A percentile compares a stretch with the other conserved stretches of the same genome.
These are phyloP conservation scores for Mizuhopecten yessoensis DNA, from an alignment of 1,140 invertebrate genomes.

Conservation along the genomic window DNA sequence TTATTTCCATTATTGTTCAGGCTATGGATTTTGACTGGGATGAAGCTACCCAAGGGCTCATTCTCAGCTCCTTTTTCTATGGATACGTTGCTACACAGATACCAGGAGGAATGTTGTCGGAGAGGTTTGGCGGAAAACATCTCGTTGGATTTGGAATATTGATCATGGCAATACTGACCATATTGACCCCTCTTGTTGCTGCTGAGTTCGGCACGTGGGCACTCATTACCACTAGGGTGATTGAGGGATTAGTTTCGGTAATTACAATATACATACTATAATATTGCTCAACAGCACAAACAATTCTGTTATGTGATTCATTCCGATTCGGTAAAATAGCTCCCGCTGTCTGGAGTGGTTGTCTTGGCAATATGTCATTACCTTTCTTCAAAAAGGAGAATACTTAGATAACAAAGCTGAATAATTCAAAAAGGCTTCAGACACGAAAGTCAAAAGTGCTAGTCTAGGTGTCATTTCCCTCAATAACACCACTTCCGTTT, in stretches of 20 bases:
- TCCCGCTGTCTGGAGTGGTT: too few relatives aligned
- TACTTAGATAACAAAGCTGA: too few relatives aligned
- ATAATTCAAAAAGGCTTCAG: too few relatives aligned
- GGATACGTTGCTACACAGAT: slow-evolving; percentile 87
- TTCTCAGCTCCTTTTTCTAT: slow-evolving; percentile 94
- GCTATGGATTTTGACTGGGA: slow-evolving; percentile 91
- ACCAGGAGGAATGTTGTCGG: slow-evolving; percentile 88
- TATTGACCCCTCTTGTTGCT: slow-evolving; percentile 91
- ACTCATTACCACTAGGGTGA: slow-evolving; percentile 85
- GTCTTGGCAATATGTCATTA: too few relatives aligned
- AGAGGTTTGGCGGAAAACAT: slow-evolving; percentile 90
- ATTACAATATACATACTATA: neutral
- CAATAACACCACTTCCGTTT: too few relatives aligned
- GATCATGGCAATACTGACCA: slow-evolving; percentile 90
- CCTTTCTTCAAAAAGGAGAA: too few relatives aligned
- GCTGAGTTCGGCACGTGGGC: slow-evolving; percentile 61
- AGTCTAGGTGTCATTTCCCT: too few relatives aligned
- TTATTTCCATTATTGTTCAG: slow-evolving; percentile 41
- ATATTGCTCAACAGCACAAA: too few relatives aligned
- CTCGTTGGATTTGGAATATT: slow-evolving; percentile 92
- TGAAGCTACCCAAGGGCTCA: slow-evolving; percentile 89
- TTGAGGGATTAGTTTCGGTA: slow-evolving; percentile 90
- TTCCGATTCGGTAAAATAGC: too few relatives aligned
- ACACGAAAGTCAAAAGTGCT: too few relatives aligned
- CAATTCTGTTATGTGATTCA: too few relatives aligned